Base-by-base conservation (phyloP, 2,797 vertebrate species). In the Gymnopithys bicolor region DNA sequence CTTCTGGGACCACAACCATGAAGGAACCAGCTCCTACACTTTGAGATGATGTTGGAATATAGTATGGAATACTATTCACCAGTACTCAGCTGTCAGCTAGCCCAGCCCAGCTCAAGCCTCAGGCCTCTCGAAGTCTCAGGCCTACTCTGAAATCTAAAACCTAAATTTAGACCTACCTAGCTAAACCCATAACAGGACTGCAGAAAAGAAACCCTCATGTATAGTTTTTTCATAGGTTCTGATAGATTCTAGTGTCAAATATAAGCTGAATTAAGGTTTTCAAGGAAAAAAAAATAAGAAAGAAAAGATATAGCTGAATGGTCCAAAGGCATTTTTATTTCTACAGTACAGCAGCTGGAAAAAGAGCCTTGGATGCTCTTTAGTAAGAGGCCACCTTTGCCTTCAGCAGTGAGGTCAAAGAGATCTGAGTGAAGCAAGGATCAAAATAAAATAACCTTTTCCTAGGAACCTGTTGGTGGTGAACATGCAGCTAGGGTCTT, bases 291-390 rank as follows among this genome's bases (percentile, higher is more conserved):
- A 11, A 32, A 32, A 19, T 19, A 37, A 10, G 8, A 15, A 21
- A 30, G n/a, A 37, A 27, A 5, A 0, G 0, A 22, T 28, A 11
- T 17, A 33, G 17, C 8, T 7, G 11, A 80, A 41, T 27, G 3
- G 25, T 5, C 4, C 7, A 60, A 88, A 80, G 5, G 0, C 2
- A 32, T 48, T 80, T 75, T 15, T 27, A 49, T 90, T 75, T 86
- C 41, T 92, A 21, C 1, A 1, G 2, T 56, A 19, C 2, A 6
- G 10, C 28, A 67, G 1, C 10, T 49, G 5, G 9, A 3, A 64
- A 5, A 74, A 60, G 27, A 52, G 1, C 1, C 39, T 63, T 46
- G 4, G 2, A 22, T 19, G 4, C 2, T 59, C 77, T 88, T 48
- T 23, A 35, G 2, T 15, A 58, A 52, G 7, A 25, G 8, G 1